Evolutionary conservation across 1,140 invertebrate genomes (phyloP).

Genomic region (Sinella curviseta): DNA sequence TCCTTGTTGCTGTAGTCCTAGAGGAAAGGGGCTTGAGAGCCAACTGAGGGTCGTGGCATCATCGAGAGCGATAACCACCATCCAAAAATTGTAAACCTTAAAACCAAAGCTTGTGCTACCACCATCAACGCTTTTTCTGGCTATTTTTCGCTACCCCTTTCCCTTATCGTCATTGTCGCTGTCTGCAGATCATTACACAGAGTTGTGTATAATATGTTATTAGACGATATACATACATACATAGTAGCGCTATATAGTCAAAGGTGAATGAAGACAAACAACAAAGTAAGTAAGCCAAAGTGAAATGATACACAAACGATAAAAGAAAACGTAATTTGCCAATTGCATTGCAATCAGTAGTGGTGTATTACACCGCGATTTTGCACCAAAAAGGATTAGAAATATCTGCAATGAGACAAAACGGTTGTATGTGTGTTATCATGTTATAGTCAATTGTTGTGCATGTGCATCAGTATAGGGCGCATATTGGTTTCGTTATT

Average conservation of each 20-base stretch:
- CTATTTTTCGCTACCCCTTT: background rate
- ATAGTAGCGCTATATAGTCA: too few relatives aligned
- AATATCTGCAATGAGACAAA: too few relatives aligned
- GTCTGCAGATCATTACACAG: background rate
- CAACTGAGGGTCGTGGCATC: constrained; percentile 1
- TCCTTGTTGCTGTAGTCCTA: background rate
- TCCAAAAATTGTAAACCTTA: background rate
- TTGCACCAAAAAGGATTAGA: too few relatives aligned
- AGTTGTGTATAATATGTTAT: too few relatives aligned
- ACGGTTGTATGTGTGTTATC: too few relatives aligned
- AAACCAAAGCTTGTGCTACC: background rate
- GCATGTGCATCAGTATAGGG: too few relatives aligned
- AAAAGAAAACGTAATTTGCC: background rate
- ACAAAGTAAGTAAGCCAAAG: background rate
- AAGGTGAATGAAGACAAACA: too few relatives aligned
- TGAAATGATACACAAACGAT: background rate
- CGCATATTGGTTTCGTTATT: background rate
- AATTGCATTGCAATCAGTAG: background rate
- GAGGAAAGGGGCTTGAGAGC: constrained; percentile 4
- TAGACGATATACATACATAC: too few relatives aligned
- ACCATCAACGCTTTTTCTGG: constrained; percentile 5
- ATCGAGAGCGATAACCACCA: background rate
- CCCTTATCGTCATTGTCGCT: background rate
- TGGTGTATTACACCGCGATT: background rate
- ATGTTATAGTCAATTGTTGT: too few relatives aligned